Evolutionary conservation across 2,888 invertebrate genomes (phyloP).

Genomic region (Ceriagrion tenellum): DNA sequence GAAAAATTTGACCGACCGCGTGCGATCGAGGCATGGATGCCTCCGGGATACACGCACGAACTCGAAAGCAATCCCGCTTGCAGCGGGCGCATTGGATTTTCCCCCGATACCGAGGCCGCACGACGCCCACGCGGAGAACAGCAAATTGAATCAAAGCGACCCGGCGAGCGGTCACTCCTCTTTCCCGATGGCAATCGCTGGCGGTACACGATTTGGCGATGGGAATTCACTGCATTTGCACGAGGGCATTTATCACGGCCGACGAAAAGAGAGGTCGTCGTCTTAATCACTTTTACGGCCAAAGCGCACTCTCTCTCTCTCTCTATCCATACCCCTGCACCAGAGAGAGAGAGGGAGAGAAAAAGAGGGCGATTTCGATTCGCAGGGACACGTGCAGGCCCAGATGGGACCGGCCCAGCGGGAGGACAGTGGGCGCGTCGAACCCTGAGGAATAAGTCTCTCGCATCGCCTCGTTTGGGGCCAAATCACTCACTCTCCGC

Average conservation of each 20-base stretch:
- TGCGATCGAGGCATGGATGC: no score
- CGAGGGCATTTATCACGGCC: constrained; percentile 9
- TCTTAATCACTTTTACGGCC: constrained; percentile 58
- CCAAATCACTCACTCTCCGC: background rate
- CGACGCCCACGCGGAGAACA: background rate
- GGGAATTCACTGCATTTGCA: background rate
- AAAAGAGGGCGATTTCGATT: constrained; percentile 7
- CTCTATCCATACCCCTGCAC: background rate
- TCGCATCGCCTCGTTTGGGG: background rate
- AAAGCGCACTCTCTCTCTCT: background rate
- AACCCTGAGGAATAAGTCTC: background rate
- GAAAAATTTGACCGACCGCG: background rate
- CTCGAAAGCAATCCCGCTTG: background rate
- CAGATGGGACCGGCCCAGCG: constrained; percentile 39
- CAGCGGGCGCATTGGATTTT: background rate
- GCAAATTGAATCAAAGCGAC: constrained; percentile 50
- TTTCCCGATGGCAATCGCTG: background rate
- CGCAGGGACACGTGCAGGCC: constrained; percentile 48
- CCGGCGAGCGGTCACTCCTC: background rate
- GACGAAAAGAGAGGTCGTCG: constrained; percentile 29
- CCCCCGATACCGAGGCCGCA: background rate
- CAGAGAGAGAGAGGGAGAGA: background rate
- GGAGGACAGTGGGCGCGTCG: background rate
- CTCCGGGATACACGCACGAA: background rate
- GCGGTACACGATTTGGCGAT: background rate